Percentiles rank a stretch among this genome's conserved stretches.
Conservation (phyloP, 2,797 vertebrate genomes). For the Austrolebias charrua region DNA sequence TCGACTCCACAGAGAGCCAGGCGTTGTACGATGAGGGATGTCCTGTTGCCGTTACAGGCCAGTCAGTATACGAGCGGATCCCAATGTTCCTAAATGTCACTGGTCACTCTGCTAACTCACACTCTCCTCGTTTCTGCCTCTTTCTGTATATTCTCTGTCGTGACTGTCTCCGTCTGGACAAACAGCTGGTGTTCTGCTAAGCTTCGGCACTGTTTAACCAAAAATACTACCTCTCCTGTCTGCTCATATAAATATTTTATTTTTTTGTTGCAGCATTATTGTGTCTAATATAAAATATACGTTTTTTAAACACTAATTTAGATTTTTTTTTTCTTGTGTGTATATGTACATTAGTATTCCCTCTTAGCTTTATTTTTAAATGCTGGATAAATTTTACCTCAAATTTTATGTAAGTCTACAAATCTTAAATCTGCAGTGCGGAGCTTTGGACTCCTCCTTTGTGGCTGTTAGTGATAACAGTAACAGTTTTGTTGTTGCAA, state of each 20-base stretch:
- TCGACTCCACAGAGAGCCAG: conserved; percentile 35
- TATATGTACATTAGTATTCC: conserved; percentile 54
- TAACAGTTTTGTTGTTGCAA: not conserved
- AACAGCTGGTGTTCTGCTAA: conserved; percentile 44
- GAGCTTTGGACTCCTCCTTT: conserved; percentile 1
- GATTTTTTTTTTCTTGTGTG: conserved; percentile 31
- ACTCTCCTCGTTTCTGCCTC: conserved; percentile 45
- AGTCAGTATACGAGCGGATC: conserved; percentile 59
- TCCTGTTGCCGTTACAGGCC: conserved; percentile 51
- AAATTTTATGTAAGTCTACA: conserved; percentile 57
- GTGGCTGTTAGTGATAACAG: not conserved
- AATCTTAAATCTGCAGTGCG: conserved; percentile 25
- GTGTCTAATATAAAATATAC: conserved; percentile 54
- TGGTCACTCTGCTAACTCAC: conserved; percentile 41
- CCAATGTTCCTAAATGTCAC: conserved; percentile 61
- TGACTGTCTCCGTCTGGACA: conserved; percentile 34
- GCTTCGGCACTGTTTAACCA: conserved; percentile 69
- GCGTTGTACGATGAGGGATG: conserved; percentile 30
- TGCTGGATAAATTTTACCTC: conserved; percentile 75
- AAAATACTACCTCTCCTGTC: conserved; percentile 83
- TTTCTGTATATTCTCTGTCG: conserved; percentile 27
- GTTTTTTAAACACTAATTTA: conserved; percentile 63
- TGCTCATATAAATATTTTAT: conserved; percentile 43
- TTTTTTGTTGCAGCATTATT: conserved; percentile 57
- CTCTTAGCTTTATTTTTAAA: conserved; percentile 64